These are phyloP conservation scores for Acanthaster planci DNA, from an alignment of 35 echinoderm and acorn worm species.

Conservation along the genomic window DNA sequence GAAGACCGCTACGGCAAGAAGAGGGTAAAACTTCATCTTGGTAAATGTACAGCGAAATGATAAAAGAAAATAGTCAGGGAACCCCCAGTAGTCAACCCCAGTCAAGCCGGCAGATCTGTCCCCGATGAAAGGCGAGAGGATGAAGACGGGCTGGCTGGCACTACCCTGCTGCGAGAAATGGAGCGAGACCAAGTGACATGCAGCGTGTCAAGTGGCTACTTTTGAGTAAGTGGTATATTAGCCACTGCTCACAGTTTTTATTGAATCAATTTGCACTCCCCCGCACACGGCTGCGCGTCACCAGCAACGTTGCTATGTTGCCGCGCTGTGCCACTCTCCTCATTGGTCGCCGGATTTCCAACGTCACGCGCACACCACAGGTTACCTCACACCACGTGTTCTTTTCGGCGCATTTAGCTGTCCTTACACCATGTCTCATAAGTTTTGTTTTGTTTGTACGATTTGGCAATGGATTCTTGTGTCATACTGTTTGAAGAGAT, in stretches of 20 bases:
- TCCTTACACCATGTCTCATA: no score
- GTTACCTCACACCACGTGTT: no score
- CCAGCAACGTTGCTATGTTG: background rate
- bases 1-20: background rate
- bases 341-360: background rate
- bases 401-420: no score
- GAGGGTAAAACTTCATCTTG: background rate
- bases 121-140: background rate
- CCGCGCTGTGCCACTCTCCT: background rate
- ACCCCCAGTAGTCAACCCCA: no score
- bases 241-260: constrained; percentile 14
- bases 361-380: background rate
- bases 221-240: constrained; percentile 29
- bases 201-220: constrained; percentile 14
- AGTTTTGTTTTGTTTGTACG: no score
- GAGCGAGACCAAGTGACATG: background rate
- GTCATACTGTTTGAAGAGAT: no score
- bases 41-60: no score
- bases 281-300: background rate
- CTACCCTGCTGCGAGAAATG: background rate
- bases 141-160: background rate
- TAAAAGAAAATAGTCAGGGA: no score
- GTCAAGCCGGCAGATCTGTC: no score
- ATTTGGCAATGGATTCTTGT: no score
- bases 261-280: constrained; percentile 11